Conservation (phyloP, 2,888 invertebrate species). For the Aphidoletes aphidimyza region DNA sequence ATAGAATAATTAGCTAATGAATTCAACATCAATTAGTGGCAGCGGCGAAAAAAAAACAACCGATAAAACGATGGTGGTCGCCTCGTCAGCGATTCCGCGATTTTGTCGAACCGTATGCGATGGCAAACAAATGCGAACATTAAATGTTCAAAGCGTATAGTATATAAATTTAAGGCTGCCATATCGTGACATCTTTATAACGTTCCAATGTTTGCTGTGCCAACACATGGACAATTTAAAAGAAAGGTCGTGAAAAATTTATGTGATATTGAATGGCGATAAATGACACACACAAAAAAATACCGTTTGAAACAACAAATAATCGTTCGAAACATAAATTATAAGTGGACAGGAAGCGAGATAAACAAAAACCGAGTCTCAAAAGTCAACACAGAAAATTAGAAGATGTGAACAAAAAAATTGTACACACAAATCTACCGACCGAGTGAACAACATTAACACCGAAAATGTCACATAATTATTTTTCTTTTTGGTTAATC, state of each 20-base stretch:
- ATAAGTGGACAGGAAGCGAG: not conserved
- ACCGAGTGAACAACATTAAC: not conserved
- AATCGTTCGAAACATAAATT: not conserved
- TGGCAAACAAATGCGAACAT: not conserved
- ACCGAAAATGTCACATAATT: not conserved
- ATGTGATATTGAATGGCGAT: not conserved
- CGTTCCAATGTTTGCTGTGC: not conserved
- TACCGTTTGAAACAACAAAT: not conserved
- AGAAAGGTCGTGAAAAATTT: not conserved
- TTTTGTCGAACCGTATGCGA: not conserved
- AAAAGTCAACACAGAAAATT: not conserved
- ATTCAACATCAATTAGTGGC: conserved; percentile 34
- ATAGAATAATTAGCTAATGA: conserved; percentile 28
- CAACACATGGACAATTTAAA: not conserved
- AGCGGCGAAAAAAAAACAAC: not conserved
- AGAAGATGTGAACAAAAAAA: not conserved
- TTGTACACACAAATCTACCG: not conserved
- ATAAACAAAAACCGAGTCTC: not conserved
- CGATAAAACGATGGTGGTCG: not conserved
- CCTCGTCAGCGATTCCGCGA: not conserved
- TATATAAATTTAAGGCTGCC: too few relatives aligned
- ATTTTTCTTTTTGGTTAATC: not conserved
- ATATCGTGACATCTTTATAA: not conserved
- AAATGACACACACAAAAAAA: not conserved
- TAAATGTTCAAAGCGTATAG: too few relatives aligned